Evolutionary conservation across 2,113 vertebrate species (phyloP), one percentile per base, ranked within the genome.

Genomic region (Sphaerodactylus townsendi): DNA sequence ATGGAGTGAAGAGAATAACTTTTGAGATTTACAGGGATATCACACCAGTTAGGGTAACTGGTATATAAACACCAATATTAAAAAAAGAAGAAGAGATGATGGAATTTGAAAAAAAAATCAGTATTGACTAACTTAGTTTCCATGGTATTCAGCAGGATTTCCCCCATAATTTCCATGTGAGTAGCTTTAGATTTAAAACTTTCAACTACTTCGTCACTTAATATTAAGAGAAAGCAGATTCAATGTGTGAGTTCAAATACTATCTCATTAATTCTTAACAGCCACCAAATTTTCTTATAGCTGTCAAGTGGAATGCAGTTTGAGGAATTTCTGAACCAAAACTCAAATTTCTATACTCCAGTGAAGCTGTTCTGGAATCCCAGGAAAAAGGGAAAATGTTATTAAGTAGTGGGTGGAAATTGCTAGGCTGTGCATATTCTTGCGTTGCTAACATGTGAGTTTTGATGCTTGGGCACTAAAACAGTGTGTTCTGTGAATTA

Each of bases 1-100:
- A 2, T 46, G 69, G 33, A 81, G 87, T 86, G 33, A 81, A 48
- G 13, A 83, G 85, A 85, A 71, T 78, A 79, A 62, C 21, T 81
- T 79, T 25, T 1, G 1, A 25, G 3, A 5, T 77, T 88, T 86
- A 19, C 74, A 77, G 46, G 48, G 48, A 41, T 44, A 77, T 70
- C n/a, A 44, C 39, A 48, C 37, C 14, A 15, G 6, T 84, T 83
- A 75, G 25, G 59, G 71, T 64, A 76, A 70, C 53, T 83, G 23
- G 79, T 59, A 81, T 56, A 56, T 14, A 30, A 33, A 56, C 48
- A 82, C 4, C 28, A 83, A 33, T 17, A 10, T 37, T 56, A 87
- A 39, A 71, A 21, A 70, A 14, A 1, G 17, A 87, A 39, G 68
- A 21, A 70, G 11, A 1, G 17, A 73, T n/a, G 35, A 23, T 62